These are phyloP conservation scores for Tapirus terrestris DNA, from an alignment of 2,113 vertebrate genomes.

Conservation along the genomic window DNA sequence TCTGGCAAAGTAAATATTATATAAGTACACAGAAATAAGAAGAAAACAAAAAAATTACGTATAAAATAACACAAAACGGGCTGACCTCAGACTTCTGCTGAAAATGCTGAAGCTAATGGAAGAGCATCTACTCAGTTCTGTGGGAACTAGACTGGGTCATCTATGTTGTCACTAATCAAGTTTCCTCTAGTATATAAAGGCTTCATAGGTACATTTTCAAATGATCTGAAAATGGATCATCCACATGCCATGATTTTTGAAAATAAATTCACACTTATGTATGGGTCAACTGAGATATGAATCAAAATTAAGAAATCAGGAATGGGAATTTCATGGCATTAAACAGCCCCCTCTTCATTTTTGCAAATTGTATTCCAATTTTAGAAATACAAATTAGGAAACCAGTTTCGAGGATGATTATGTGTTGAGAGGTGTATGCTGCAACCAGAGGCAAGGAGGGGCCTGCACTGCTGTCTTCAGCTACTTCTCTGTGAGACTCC, in stretches of 20 bases:
- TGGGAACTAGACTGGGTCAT: neutral
- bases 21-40: neutral
- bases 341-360: neutral
- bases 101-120: neutral
- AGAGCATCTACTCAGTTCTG: neutral
- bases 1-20: neutral
- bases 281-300: neutral
- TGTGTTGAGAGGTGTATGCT: neutral
- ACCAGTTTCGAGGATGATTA: neutral
- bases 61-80: neutral
- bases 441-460: neutral
- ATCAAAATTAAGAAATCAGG: neutral
- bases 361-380: neutral
- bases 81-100: neutral
- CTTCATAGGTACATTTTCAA: neutral
- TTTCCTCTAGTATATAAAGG: neutral
- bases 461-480: neutral
- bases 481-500: neutral
- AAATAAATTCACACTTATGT: neutral
- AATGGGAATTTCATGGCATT: neutral
- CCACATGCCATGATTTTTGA: neutral
- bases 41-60: neutral
- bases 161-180: neutral
- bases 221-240: neutral
- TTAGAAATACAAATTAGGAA: constrained; percentile 5